Evolutionary conservation across 2,797 vertebrate species (phyloP).

Genomic region (Acestrorhynchus altus): DNA sequence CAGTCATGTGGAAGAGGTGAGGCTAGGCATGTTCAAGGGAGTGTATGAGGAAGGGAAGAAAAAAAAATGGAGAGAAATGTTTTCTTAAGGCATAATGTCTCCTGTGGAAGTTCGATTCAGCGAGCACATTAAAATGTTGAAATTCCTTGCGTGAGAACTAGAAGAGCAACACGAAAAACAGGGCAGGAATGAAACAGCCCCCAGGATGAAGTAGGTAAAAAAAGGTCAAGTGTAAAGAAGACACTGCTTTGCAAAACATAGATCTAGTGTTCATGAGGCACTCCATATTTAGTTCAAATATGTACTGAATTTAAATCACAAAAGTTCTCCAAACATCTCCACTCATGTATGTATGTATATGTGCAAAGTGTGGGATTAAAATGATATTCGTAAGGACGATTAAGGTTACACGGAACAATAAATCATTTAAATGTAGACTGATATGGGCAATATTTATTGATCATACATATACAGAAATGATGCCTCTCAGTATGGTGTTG

Average conservation of each 20-base stretch:
- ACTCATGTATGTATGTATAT: no score
- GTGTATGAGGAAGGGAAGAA: constrained; percentile 6
- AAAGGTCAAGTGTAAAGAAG: constrained; percentile 15
- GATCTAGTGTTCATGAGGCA: background rate
- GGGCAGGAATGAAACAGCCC: constrained; percentile 46
- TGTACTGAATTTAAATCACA: no score
- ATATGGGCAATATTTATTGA: no score
- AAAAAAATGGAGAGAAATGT: constrained; percentile 25
- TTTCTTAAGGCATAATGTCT: constrained; percentile 43
- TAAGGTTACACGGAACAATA: no score
- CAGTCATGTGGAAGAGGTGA: background rate
- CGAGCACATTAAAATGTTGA: constrained; percentile 65
- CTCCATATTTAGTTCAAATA: background rate
- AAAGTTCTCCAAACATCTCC: no score
- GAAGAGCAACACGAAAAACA: constrained; percentile 28
- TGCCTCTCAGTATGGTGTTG: no score
- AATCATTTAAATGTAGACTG: no score
- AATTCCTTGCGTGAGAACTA: constrained; percentile 73
- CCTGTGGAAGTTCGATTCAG: constrained; percentile 65
- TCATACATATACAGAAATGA: no score
- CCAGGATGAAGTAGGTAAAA: constrained; percentile 30
- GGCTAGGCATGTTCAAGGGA: background rate
- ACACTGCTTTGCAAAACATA: background rate
- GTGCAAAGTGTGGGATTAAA: no score
- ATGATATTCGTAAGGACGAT: no score